These are phyloP conservation scores for Ichneumon xanthorius DNA, from an alignment of 2,888 invertebrate species.

Conservation along the genomic window DNA sequence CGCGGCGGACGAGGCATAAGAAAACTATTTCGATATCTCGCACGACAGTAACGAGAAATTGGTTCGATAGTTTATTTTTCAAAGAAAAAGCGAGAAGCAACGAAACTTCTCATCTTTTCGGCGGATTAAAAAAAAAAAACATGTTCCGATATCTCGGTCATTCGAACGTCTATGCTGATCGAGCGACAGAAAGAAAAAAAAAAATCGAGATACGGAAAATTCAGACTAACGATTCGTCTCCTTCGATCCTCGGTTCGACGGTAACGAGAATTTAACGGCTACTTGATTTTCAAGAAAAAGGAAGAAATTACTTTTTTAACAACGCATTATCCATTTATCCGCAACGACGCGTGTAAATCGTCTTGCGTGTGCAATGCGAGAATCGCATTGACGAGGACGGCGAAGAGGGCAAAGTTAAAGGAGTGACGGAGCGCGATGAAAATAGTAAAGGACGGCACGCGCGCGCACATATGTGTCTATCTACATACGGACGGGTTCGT, in stretches of 20 bases:
- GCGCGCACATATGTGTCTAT: conserved; percentile 7
- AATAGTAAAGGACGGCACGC: conserved; percentile 5
- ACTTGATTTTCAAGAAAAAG: neutral
- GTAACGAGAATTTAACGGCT: conserved; percentile 1
- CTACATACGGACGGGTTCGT: conserved; percentile 29
- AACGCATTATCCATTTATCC: neutral
- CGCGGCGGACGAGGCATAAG: neutral
- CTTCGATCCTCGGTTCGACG: neutral
- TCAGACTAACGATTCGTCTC: neutral
- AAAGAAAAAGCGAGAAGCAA: neutral
- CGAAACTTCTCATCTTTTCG: neutral
- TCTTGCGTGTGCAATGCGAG: conserved; percentile 14
- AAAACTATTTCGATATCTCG: neutral
- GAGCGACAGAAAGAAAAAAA: neutral
- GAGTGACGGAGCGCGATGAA: conserved; percentile 29
- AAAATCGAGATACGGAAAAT: neutral
- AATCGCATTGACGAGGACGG: conserved; percentile 9
- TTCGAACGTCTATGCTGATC: neutral
- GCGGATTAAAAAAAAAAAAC: neutral
- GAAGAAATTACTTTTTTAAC: neutral
- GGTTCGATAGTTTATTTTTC: neutral
- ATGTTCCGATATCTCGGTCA: too few species aligned
- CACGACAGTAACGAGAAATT: neutral
- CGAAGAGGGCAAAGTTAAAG: conserved; percentile 7
- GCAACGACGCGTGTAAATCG: conserved; percentile 18